These are phyloP conservation scores for Drosophila nannoptera DNA, from an alignment of 1,140 invertebrate species.

Conservation along the genomic window DNA sequence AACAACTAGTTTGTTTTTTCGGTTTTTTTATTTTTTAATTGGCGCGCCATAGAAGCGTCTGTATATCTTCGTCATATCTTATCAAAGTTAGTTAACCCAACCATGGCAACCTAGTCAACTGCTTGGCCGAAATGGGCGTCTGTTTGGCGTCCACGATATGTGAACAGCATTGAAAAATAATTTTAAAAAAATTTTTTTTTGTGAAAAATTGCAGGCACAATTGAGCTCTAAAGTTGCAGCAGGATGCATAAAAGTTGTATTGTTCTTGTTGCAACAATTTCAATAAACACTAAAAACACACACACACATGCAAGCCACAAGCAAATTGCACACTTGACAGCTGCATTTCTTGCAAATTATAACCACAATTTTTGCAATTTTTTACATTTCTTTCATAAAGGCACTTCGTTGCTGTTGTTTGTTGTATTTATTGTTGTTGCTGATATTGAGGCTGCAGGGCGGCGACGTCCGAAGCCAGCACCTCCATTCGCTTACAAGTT, in stretches of 20 bases:
- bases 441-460: slow-evolving; percentile 55
- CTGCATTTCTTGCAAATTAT: slow-evolving; percentile 63
- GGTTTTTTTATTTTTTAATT: neutral
- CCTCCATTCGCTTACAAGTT: slow-evolving; percentile 75
- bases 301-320: slow-evolving; percentile 14
- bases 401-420: slow-evolving; percentile 41
- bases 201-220: neutral
- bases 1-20: slow-evolving; percentile 5
- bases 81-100: slow-evolving; percentile 61
- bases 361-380: slow-evolving; percentile 44
- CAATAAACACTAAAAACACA: slow-evolving; percentile 32
- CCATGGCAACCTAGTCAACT: slow-evolving; percentile 26
- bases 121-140: slow-evolving; percentile 26
- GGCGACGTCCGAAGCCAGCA: slow-evolving; percentile 68
- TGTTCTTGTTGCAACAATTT: slow-evolving; percentile 17
- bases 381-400: slow-evolving; percentile 63
- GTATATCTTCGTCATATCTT: slow-evolving; percentile 52
- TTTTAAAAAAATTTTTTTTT: neutral
- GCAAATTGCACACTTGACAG: slow-evolving; percentile 51
- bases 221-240: slow-evolving; percentile 34
- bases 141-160: slow-evolving; percentile 18
- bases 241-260: slow-evolving; percentile 54
- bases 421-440: slow-evolving; percentile 34
- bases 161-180: slow-evolving; percentile 43
- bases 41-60: slow-evolving; percentile 30